Conservation (phyloP, 92 coral and sea anemone species). For the Porites evermanni region DNA sequence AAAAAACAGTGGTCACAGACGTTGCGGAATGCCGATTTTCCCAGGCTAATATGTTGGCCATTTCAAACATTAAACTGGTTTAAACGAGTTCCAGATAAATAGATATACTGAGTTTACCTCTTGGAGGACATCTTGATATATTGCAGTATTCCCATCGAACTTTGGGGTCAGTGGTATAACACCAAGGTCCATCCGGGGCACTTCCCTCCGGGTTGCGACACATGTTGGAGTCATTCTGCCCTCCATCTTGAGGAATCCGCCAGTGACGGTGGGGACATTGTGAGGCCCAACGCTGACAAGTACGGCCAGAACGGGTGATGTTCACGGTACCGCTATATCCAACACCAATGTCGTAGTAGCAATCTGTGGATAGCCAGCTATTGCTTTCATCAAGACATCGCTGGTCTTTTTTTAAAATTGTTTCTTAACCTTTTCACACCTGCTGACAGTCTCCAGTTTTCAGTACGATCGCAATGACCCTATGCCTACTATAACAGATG, state of each 20-base stretch:
- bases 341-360: conserved; percentile 22
- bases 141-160: conserved; percentile 40
- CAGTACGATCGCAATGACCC: too few relatives aligned
- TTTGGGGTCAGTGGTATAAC: conserved; percentile 24
- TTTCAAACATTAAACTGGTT: too few relatives aligned
- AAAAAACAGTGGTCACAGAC: too few relatives aligned
- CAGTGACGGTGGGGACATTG: conserved; percentile 37
- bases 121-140: conserved; percentile 4
- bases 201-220: conserved; percentile 25
- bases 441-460: too few relatives aligned
- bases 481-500: too few relatives aligned
- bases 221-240: conserved; percentile 6
- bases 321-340: conserved; percentile 22
- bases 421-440: too few relatives aligned
- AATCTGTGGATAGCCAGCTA: neutral
- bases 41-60: too few relatives aligned
- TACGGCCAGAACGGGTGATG: conserved; percentile 16
- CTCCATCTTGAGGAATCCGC: conserved; percentile 19
- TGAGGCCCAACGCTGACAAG: conserved; percentile 11
- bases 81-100: too few relatives aligned
- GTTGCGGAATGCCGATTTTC: too few relatives aligned
- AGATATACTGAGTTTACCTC: neutral
- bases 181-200: conserved; percentile 40
- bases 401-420: too few relatives aligned
- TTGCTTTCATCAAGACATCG: too few relatives aligned